Base-by-base conservation (phyloP, 1,140 invertebrate species). In the Matsumurasca onukii region DNA sequence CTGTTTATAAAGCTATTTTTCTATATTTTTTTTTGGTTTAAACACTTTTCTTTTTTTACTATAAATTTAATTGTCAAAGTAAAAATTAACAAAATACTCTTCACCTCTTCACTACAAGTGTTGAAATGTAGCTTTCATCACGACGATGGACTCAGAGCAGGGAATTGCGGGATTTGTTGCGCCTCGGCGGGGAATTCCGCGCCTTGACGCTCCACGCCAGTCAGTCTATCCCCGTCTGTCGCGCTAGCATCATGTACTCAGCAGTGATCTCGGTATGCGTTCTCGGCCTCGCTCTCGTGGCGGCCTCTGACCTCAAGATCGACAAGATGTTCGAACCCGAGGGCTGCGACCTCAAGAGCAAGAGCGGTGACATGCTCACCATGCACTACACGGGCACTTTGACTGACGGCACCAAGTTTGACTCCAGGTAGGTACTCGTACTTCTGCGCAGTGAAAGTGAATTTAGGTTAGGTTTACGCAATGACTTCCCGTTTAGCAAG, bases 371-470 rank as follows among this genome's bases (percentile, higher is more conserved):
- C 79, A 89, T 91, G 83, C 86, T 97, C 34, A 92, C 92, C 57
- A 97, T 97, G 94, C 94, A 97, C 79, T 97, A 97, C 77, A 93
- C 89, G 34, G 94, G 94, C 72, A 95, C 91, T 24, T 83, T 97
- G 48, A 82, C 84, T 70, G 91, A 96, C 80, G 94, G 93, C 66
- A 93, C 87, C 75, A 93, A 95, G 81, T 97, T 97, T 77, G 94
- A 97, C 79, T 95, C 93, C 73, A 96, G 93, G 92, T 95, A 83
- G 86, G 84, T n/a, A n/a, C n/a, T n/a, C n/a, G n/a, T n/a, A n/a
- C n/a, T n/a, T n/a, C n/a, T n/a, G n/a, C n/a, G n/a, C n/a, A n/a
- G n/a, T 63, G 55, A 59, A 59, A 59, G 55, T 59, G 55, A 39
- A 17, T 2, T 59, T 52, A 52, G 12, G 49, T 52, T 51, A 22